Evolutionary conservation across 2,797 vertebrate genomes (phyloP).

Genomic region (Lutjanus argentimaculatus): DNA sequence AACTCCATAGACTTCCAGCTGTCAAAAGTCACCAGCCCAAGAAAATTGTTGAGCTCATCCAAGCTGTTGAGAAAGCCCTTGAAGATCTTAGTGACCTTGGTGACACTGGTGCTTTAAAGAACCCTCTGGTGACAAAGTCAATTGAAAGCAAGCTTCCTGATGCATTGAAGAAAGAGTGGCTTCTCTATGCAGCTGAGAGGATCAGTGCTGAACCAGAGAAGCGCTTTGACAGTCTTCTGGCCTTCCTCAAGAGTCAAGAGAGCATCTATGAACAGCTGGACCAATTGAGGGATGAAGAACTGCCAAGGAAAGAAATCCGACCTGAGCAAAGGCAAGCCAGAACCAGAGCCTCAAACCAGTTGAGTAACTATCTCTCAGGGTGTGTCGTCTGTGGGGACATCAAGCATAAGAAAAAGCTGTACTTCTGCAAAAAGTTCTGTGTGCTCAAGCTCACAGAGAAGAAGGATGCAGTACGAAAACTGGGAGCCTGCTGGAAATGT

Average conservation of each 20-base stretch:
- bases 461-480: neutral
- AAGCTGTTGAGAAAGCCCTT: slow-evolving; percentile 5
- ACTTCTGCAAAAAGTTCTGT: neutral
- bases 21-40: slow-evolving; percentile 3
- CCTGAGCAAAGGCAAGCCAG: slow-evolving; percentile 2
- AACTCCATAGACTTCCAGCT: neutral
- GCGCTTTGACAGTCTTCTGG: neutral
- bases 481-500: neutral
- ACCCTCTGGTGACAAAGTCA: neutral
- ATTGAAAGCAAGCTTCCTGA: slow-evolving; percentile 8
- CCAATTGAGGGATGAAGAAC: neutral
- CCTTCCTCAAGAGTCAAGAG: neutral
- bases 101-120: neutral
- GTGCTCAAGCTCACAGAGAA: neutral
- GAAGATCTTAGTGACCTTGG: slow-evolving; percentile 6
- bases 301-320: neutral
- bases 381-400: neutral
- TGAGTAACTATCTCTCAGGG: neutral
- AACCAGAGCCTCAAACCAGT: neutral
- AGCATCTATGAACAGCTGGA: neutral
- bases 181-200: slow-evolving; percentile 1
- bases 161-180: neutral
- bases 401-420: neutral
- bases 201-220: neutral
- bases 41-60: slow-evolving; percentile 1